These are phyloP conservation scores for Nephila pilipes DNA, from an alignment of 1,140 invertebrate genomes.

Conservation along the genomic window DNA sequence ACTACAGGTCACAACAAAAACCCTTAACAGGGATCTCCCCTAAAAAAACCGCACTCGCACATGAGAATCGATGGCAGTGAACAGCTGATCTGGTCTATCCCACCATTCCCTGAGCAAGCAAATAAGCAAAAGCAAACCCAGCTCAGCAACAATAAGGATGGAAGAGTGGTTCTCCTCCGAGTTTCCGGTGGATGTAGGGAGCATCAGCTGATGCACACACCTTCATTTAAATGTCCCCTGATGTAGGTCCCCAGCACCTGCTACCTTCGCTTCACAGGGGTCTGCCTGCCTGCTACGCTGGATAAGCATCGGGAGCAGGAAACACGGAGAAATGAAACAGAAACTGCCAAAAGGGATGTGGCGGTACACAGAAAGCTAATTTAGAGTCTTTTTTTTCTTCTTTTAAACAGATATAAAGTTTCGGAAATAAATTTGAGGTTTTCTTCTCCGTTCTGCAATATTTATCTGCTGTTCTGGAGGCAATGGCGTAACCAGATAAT, in stretches of 20 bases:
- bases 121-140: too few species aligned
- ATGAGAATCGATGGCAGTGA: neutral
- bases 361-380: too few species aligned
- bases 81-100: neutral
- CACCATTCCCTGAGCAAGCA: too few species aligned
- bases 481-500: too few species aligned
- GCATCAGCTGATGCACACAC: slow-evolving; percentile 51
- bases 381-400: too few species aligned
- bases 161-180: neutral
- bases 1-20: neutral
- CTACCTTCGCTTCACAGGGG: slow-evolving; percentile 20
- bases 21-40: neutral
- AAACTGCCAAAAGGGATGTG: too few species aligned
- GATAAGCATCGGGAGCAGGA: neutral
- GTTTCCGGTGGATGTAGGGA: slow-evolving; percentile 25
- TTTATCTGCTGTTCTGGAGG: too few species aligned
- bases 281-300: neutral
- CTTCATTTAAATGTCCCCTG: slow-evolving; percentile 14
- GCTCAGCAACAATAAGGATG: neutral
- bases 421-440: too few species aligned
- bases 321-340: neutral
- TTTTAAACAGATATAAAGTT: too few species aligned
- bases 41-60: neutral
- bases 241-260: slow-evolving; percentile 47
- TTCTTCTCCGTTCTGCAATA: too few species aligned